A percentile compares a stretch with the other conserved stretches of the same genome.
phyloP scores from a whole-genome alignment of 2,888 invertebrate species.

The Axea sp. region DNA sequence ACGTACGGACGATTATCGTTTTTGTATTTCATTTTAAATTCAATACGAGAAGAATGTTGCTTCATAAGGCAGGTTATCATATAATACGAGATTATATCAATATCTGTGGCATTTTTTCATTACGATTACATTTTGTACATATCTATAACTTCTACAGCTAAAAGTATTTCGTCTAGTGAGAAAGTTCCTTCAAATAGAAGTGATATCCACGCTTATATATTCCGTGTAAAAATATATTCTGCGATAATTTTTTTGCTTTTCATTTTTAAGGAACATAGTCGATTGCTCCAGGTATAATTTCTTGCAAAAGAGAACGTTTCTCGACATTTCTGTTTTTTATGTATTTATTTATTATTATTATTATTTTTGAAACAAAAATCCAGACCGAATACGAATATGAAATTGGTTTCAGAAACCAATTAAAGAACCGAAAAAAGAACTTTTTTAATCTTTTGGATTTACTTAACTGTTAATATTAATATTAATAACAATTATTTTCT shows the following conservation, averaged over 20 bases:
- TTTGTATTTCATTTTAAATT: slow-evolving; percentile 20
- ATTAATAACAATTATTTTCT: no score
- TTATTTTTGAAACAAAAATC: no score
- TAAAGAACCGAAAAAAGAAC: no score
- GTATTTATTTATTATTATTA: no score
- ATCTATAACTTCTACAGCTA: slow-evolving; percentile 10
- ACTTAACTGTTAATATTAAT: no score
- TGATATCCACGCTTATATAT: slow-evolving; percentile 13
- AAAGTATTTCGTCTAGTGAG: slow-evolving; percentile 19
- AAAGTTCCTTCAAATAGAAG: slow-evolving; percentile 54
- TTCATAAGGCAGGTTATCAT: slow-evolving; percentile 54
- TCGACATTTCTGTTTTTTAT: neutral
- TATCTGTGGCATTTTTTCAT: slow-evolving; percentile 28
- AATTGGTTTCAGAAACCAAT: no score
- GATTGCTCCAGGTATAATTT: slow-evolving; percentile 9
- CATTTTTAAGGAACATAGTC: slow-evolving; percentile 14
- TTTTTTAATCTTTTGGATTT: no score
- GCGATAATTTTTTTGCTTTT: slow-evolving; percentile 2
- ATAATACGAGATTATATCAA: slow-evolving; percentile 40
- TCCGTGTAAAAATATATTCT: slow-evolving; percentile 53
- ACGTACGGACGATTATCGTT: slow-evolving; percentile 49
- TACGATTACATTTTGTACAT: slow-evolving; percentile 20
- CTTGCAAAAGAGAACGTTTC: neutral
- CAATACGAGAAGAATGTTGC: slow-evolving; percentile 44
- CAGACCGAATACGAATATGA: no score